Conservation (phyloP, 2,888 invertebrate species). For the Rhimphoctona megacephalus region DNA sequence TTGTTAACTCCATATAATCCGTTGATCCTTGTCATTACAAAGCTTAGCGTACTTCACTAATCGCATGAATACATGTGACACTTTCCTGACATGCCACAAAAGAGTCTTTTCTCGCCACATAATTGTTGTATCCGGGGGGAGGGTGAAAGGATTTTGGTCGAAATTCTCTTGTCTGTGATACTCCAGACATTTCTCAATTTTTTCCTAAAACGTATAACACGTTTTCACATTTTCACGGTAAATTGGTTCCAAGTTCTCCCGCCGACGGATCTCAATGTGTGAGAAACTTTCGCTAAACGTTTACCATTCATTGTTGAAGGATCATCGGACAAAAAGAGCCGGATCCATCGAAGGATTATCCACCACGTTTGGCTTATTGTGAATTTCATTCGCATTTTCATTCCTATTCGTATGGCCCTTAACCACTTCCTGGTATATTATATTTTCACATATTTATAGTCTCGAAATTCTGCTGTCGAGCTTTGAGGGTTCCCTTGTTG, state of each 20-base stretch:
- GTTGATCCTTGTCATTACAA: constrained; percentile 74
- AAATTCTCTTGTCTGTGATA: constrained; percentile 51
- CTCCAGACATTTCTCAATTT: constrained; percentile 60
- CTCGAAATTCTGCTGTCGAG: constrained; percentile 74
- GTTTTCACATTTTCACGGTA: constrained; percentile 77
- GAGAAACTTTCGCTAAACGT: constrained; percentile 72
- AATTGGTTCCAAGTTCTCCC: constrained; percentile 73
- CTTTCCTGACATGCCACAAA: constrained; percentile 37
- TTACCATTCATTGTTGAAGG: constrained; percentile 72
- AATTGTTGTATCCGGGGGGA: constrained; percentile 60
- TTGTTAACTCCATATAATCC: constrained; percentile 62
- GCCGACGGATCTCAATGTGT: constrained; percentile 67
- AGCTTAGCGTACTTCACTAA: constrained; percentile 74
- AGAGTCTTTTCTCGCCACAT: constrained; percentile 66
- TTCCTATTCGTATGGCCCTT: constrained; percentile 17
- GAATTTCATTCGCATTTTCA: constrained; percentile 33
- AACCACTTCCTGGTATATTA: constrained; percentile 50
- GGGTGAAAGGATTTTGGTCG: neutral
- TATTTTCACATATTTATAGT: constrained; percentile 41
- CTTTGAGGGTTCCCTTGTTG: constrained; percentile 76
- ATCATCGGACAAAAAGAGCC: constrained; percentile 52
- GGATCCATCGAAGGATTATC: constrained; percentile 77
- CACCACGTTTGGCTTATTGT: constrained; percentile 51
- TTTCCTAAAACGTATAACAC: constrained; percentile 31
- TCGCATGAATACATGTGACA: constrained; percentile 76